Conservation (phyloP, 2,888 invertebrate species). For the Drosophila leonis region DNA sequence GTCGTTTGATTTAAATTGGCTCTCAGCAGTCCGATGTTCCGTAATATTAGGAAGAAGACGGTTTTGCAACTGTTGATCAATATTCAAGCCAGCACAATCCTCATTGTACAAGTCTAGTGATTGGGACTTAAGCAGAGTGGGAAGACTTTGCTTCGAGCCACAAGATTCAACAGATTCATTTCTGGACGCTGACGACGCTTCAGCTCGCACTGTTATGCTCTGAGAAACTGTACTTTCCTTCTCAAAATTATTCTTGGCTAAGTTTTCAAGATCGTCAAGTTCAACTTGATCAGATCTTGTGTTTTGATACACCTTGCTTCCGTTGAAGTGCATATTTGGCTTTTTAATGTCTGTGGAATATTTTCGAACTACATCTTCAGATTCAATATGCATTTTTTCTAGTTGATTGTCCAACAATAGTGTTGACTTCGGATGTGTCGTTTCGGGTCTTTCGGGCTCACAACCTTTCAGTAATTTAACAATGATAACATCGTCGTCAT, state of each 20-base stretch:
- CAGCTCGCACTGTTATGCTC: background rate
- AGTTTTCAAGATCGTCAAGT: background rate
- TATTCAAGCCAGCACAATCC: constrained; percentile 20
- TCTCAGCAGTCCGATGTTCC: constrained; percentile 40
- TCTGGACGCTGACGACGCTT: background rate
- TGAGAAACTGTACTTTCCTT: background rate
- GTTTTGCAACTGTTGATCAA: constrained; percentile 35
- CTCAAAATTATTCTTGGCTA: background rate
- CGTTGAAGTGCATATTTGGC: constrained; percentile 4
- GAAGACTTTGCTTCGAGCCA: constrained; percentile 15
- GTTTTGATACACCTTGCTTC: constrained; percentile 2
- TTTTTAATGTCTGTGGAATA: background rate
- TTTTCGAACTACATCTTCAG: constrained; percentile 2
- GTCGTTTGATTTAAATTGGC: constrained; percentile 10
- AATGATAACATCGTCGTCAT: constrained; percentile 46
- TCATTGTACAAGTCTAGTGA: constrained; percentile 46
- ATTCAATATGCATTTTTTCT: constrained; percentile 44
- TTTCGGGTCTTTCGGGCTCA: constrained; percentile 37
- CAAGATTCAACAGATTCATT: background rate
- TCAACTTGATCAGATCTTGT: background rate
- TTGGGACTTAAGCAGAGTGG: constrained; percentile 39
- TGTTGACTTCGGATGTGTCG: constrained; percentile 15
- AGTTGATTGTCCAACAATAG: constrained; percentile 33
- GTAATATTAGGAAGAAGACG: constrained; percentile 51
- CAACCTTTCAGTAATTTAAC: constrained; percentile 54